A percentile compares a stretch with the other conserved stretches of the same genome.
phyloP scores from a whole-genome alignment of 2,113 vertebrate species.

The Rhinopithecus roxellana region DNA sequence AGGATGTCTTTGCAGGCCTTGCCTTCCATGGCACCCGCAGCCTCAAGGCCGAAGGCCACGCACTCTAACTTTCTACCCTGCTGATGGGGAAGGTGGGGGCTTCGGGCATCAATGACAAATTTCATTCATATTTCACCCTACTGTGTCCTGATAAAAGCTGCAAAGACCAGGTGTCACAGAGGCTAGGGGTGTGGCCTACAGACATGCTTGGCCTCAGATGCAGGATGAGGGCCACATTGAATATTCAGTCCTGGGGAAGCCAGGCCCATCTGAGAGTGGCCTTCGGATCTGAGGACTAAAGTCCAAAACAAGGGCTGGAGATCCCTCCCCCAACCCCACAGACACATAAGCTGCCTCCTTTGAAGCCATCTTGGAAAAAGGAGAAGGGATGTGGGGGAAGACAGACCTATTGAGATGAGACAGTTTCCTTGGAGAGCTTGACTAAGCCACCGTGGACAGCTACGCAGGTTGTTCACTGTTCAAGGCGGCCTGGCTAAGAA shows the following conservation, averaged over 20 bases:
- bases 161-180: background rate
- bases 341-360: background rate
- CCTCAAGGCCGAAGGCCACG: background rate
- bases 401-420: background rate
- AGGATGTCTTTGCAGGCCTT: background rate
- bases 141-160: background rate
- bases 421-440: background rate
- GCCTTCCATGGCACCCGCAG: background rate
- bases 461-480: background rate
- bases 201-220: background rate
- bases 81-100: background rate
- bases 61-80: background rate
- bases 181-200: background rate
- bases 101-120: background rate
- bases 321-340: background rate
- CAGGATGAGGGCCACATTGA: background rate
- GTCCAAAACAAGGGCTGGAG: background rate
- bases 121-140: background rate
- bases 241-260: background rate
- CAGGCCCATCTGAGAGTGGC: background rate
- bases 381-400: background rate
- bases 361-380: background rate
- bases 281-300: background rate
- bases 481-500: background rate
- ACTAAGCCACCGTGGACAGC: background rate